Percentiles rank a stretch among this genome's conserved stretches.
Conservation (phyloP, 2,888 invertebrate species). For the Arctia plantaginis region DNA sequence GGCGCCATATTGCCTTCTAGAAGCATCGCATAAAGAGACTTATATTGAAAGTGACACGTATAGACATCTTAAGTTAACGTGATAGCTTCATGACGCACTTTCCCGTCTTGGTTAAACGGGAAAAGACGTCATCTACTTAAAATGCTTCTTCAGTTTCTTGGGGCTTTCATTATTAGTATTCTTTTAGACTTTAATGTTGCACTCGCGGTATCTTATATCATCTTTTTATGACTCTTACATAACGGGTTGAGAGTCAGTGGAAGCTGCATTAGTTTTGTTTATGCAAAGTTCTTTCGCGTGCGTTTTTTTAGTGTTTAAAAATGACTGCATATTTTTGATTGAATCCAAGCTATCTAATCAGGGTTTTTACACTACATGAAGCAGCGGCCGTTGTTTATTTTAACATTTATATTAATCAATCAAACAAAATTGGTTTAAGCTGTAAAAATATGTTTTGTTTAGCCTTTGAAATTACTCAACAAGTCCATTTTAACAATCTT, state of each 20-base stretch:
- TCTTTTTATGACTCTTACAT: not conserved
- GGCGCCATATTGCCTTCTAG: slow-evolving; percentile 18
- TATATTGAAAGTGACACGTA: slow-evolving; percentile 31
- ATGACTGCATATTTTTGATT: not conserved
- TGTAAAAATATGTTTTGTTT: too few species aligned
- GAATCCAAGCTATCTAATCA: not conserved
- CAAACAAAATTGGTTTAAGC: too few species aligned
- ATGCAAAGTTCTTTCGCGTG: not conserved
- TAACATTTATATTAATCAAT: not conserved
- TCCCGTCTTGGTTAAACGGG: not conserved
- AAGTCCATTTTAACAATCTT: too few species aligned
- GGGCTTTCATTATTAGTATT: not conserved
- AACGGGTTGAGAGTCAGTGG: not conserved
- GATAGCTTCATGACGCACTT: slow-evolving; percentile 16
- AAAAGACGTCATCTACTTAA: slow-evolving; percentile 9
- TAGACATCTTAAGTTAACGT: slow-evolving; percentile 3
- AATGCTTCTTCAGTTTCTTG: not conserved
- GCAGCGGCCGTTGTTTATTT: not conserved
- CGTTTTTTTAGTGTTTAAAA: not conserved
- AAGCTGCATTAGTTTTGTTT: not conserved
- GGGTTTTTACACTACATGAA: not conserved
- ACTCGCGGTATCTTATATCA: not conserved
- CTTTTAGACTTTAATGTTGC: not conserved
- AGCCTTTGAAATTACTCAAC: too few species aligned
- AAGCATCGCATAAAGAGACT: slow-evolving; percentile 17